Conservation (phyloP, 2,113 vertebrate genomes). For the Colius striatus region DNA sequence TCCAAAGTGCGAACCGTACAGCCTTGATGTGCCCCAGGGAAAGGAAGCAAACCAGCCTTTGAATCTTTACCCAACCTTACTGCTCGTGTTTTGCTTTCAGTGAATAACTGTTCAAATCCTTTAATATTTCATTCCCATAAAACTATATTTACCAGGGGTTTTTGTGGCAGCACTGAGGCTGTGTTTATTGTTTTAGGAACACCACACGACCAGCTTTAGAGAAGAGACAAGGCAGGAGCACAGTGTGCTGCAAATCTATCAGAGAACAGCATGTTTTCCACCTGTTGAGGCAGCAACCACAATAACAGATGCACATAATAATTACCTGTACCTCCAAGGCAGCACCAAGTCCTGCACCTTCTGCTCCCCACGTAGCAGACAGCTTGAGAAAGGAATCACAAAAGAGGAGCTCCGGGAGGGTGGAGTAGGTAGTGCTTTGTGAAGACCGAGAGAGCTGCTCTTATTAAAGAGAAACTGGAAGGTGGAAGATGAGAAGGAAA, state of each 20-base stretch:
- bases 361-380: constrained; percentile 51
- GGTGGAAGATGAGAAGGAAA: constrained; percentile 40
- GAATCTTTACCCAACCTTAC: constrained; percentile 67
- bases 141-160: constrained; percentile 61
- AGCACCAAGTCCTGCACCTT: constrained; percentile 45
- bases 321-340: constrained; percentile 64
- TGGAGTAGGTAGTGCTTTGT: background rate
- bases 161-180: constrained; percentile 54
- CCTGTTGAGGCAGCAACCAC: constrained; percentile 55
- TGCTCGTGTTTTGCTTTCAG: constrained; percentile 67
- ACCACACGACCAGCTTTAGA: constrained; percentile 10
- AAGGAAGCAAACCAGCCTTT: constrained; percentile 59
- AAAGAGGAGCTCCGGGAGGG: background rate
- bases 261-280: constrained; percentile 62
- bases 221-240: constrained; percentile 45
- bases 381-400: constrained; percentile 41
- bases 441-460: background rate
- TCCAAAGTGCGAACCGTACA: constrained; percentile 56
- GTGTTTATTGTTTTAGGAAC: constrained; percentile 66
- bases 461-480: constrained; percentile 22
- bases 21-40: constrained; percentile 53
- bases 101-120: constrained; percentile 69
- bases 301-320: constrained; percentile 65
- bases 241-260: constrained; percentile 39
- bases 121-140: constrained; percentile 70